Base-by-base conservation (phyloP, 2,888 invertebrate species). In the Erebia epiphron region DNA sequence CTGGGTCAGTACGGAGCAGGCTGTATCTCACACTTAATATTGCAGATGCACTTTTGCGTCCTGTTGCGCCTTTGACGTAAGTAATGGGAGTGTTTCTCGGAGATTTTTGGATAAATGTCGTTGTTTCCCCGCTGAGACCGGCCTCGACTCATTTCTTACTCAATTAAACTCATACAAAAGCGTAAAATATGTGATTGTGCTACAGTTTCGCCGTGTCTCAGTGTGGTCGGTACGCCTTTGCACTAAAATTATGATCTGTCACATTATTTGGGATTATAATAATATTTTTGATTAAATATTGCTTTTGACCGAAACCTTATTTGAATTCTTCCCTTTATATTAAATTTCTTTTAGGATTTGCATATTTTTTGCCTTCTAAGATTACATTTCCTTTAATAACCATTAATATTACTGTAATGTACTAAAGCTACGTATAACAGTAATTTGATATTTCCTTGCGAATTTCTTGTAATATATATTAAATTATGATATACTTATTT, bases 1-100 rank as follows among this genome's bases (percentile, higher is more conserved):
- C 88, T 92, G 86, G 92, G 93, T 92, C 92, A 91, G 76, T 84
- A 76, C 82, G 85, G 83, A 88, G 85, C 88, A 88, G 89, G 91
- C 82, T 83, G 89, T 92, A 92, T 90, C 89, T 92, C 91, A 91
- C 89, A 86, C 88, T 89, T 90, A 89, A 90, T 89, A 91, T 90
- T 91, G 85, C 90, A 85, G 86, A 86, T 84, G 86, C 81, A 79
- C 83, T 79, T 80, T 82, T 82, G 83, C 81, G 83, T 88, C 86
- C 85, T 83, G 88, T 87, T 85, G 87, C 84, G 85, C 83, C 85
- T 81, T 82, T 81, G 88, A 86, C 86, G 81, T 92, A 92, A 92
- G 84, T 92, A 86, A 92, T 91, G 89, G 89, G 87, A 85, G 85
- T 84, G 86, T 86, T 88, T 88, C 81, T 88, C 83, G 86, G 83